Conservation (phyloP, 2,113 vertebrate genomes). For the Ceratotherium simum region DNA sequence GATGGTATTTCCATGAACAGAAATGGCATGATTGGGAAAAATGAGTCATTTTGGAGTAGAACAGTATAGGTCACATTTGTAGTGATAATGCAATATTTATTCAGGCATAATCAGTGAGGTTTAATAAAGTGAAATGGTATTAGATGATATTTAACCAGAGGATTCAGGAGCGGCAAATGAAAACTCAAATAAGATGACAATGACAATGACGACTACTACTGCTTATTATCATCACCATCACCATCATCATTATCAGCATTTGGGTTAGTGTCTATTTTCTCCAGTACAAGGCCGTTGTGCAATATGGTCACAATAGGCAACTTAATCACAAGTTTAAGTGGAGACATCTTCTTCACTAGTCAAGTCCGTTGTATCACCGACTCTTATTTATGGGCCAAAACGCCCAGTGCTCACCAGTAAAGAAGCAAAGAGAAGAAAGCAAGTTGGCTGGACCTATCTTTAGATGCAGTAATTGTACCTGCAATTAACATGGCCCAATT, state of each 20-base stretch:
- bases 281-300: not conserved
- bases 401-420: not conserved
- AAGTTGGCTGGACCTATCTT: not conserved
- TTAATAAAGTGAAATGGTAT: not conserved
- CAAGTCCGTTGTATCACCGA: not conserved
- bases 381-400: not conserved
- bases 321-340: not conserved
- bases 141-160: not conserved
- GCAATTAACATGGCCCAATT: not conserved
- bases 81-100: not conserved
- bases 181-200: not conserved
- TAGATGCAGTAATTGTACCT: not conserved
- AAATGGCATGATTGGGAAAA: not conserved
- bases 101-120: not conserved
- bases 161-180: not conserved
- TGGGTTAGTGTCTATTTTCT: not conserved
- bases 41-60: not conserved
- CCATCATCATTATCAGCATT: not conserved
- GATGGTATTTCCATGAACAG: not conserved
- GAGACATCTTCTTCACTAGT: not conserved
- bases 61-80: not conserved
- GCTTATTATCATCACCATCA: not conserved
- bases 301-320: not conserved
- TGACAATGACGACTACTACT: not conserved
- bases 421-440: not conserved